Evolutionary conservation across 2,888 invertebrate species (phyloP).

Genomic region (Microctonus aethiopoides): DNA sequence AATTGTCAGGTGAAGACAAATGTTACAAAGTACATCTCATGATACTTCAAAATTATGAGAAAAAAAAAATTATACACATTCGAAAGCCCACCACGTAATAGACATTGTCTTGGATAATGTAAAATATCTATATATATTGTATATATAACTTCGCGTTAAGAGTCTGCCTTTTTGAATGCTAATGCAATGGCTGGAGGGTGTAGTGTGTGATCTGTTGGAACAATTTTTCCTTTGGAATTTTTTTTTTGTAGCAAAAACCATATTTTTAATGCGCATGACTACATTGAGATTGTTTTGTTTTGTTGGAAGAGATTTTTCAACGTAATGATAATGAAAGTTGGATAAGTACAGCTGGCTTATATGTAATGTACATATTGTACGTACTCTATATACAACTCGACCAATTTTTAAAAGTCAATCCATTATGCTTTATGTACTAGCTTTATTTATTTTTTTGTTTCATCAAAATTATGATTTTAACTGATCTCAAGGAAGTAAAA

Average conservation of each 20-base stretch:
- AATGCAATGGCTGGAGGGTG: background rate
- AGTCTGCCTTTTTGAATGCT: conserved; percentile 14
- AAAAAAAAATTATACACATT: background rate
- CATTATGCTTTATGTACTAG: background rate
- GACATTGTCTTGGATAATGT: background rate
- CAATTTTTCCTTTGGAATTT: too few species aligned
- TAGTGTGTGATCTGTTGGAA: too few species aligned
- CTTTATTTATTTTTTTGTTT: background rate
- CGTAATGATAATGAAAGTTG: conserved; percentile 12
- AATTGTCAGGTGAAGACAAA: background rate
- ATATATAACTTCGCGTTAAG: conserved; percentile 1
- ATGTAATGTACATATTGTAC: too few species aligned
- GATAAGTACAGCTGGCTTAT: conserved; percentile 1
- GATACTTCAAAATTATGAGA: background rate
- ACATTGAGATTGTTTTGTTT: background rate
- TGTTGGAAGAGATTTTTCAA: background rate
- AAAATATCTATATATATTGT: background rate
- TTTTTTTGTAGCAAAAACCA: background rate
- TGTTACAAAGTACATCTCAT: background rate
- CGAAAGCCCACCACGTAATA: conserved; percentile 12
- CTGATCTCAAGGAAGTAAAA: conserved; percentile 1
- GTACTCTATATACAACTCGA: background rate
- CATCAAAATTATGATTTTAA: conserved; percentile 9
- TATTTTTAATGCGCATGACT: background rate
- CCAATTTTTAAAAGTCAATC: background rate